phyloP scores from a whole-genome alignment of 1,140 invertebrate species.

The Euura saliciscinereae region DNA sequence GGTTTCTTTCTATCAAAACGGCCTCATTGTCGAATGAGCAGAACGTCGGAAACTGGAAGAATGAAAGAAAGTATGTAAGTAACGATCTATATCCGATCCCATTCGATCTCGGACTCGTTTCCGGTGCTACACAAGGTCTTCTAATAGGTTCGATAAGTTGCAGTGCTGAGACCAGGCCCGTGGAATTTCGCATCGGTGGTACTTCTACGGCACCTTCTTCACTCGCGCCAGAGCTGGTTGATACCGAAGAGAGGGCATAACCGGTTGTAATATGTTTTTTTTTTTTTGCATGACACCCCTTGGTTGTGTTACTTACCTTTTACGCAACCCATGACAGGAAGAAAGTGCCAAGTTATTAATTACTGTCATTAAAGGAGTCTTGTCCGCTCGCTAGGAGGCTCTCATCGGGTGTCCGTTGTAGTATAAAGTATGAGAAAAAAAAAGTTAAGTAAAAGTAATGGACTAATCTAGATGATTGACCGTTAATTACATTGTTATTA shows the following conservation, averaged over 20 bases:
- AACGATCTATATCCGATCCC: too few relatives aligned
- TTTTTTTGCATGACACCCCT: slow-evolving; percentile 1
- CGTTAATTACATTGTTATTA: slow-evolving; percentile 5
- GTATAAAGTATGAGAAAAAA: neutral
- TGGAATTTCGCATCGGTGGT: neutral
- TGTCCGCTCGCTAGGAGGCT: slow-evolving; percentile 1
- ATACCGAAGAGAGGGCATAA: slow-evolving; percentile 5
- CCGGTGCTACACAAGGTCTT: too few relatives aligned
- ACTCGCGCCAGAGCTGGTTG: neutral
- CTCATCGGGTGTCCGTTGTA: neutral
- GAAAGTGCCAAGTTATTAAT: slow-evolving; percentile 7
- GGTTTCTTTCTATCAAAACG: too few relatives aligned
- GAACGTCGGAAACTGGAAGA: too few relatives aligned
- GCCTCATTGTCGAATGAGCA: too few relatives aligned
- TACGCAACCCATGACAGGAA: neutral
- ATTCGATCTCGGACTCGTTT: too few relatives aligned
- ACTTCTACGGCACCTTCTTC: neutral
- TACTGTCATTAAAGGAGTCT: slow-evolving; percentile 3
- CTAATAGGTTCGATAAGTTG: neutral
- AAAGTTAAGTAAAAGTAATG: neutral
- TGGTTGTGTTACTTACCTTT: neutral
- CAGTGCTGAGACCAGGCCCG: neutral
- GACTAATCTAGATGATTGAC: neutral
- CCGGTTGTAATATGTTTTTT: neutral
- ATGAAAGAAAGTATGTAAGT: too few relatives aligned